Evolutionary conservation across 2,113 vertebrate genomes (phyloP), one percentile per base, ranked within the genome.

Genomic region (Vulpes vulpes): DNA sequence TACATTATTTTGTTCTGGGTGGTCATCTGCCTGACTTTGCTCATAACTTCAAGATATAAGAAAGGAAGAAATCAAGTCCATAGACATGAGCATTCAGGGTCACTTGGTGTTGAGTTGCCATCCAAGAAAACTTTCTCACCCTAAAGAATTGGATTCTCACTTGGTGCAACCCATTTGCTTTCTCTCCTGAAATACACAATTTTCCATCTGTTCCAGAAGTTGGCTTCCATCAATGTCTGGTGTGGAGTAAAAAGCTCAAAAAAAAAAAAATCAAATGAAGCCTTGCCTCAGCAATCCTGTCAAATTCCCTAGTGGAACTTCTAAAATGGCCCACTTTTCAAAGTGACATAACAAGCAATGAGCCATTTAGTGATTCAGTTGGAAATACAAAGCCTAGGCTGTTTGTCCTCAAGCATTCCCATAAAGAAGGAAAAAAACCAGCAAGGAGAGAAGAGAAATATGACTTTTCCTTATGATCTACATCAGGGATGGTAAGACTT

Each of bases 161-260:
- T 62, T 27, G 32, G 19, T 17, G 3, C 16, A 53, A 91, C n/a
- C 60, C 57, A 64, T 96, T 89, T 65, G 38, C n/a, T 65, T 94
- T 65, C 71, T 69, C 55, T 83, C 93, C 49, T 86, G 2, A 91
- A 89, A 94, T 22, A 2, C 43, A 60, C 88, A 98, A 49, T 92
- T 76, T 96, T 83, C 96, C 88, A 86, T 97, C 88, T 94, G 86
- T 9, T 35, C 78, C 89, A 95, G 62, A 51, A 38, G 12, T 78
- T 57, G 76, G 67, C n/a, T n/a, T 64, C 88, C 86, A 89, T 81
- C 38, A 11, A 64, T 22, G 74, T 94, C 94, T 96, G 83, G 64
- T 14, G 14, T 25, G 55, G 82, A 88, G 57, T 49, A 92, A 91
- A 94, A 78, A 65, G 55, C 43, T 74, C 49, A 94, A 89, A 92